These are phyloP conservation scores for Delia radicum DNA, from an alignment of 1,140 invertebrate species.

Conservation along the genomic window DNA sequence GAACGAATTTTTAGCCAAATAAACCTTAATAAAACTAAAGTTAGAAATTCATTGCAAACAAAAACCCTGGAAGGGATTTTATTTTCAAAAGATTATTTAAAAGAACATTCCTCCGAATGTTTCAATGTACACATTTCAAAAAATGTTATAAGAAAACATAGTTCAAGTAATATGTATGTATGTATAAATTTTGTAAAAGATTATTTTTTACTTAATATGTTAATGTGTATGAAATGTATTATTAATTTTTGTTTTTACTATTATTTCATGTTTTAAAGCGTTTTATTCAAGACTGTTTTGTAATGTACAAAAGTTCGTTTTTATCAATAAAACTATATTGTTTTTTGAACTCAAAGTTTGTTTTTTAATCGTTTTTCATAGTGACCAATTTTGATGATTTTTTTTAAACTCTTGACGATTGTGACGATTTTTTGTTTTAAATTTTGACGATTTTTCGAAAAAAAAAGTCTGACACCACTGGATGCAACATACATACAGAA, in stretches of 20 bases:
- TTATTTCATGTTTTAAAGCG: neutral
- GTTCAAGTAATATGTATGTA: neutral
- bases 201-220: neutral
- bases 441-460: neutral
- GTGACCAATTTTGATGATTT: too few relatives aligned
- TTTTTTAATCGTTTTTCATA: too few relatives aligned
- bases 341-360: too few relatives aligned
- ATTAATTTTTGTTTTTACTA: too few relatives aligned
- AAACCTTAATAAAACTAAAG: constrained; percentile 9
- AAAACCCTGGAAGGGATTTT: neutral
- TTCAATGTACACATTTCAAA: neutral
- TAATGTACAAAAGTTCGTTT: neutral
- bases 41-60: neutral
- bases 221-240: too few relatives aligned
- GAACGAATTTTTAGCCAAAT: constrained; percentile 12
- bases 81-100: constrained; percentile 5
- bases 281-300: neutral
- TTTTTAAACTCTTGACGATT: neutral
- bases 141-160: neutral
- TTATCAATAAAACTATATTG: neutral
- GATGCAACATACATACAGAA: too few relatives aligned
- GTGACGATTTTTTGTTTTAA: neutral
- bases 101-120: neutral
- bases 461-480: neutral
- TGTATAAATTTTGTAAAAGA: neutral